Conservation (phyloP, 1,140 invertebrate genomes). For the Holcopasites calliopsidis region DNA sequence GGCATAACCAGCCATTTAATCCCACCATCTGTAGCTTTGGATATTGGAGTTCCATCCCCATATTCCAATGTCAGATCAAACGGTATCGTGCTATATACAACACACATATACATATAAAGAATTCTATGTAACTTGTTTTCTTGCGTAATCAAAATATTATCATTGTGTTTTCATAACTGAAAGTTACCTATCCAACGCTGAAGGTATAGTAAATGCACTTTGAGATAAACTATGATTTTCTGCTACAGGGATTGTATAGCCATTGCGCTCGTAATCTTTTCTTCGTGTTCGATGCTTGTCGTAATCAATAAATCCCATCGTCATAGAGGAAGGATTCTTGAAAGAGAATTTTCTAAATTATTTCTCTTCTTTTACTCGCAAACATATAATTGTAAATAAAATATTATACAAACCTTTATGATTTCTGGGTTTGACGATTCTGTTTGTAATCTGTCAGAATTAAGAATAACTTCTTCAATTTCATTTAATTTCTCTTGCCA, state of each 20-base stretch:
- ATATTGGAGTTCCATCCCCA: conserved; percentile 52
- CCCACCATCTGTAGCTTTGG: conserved; percentile 69
- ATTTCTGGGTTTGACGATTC: conserved; percentile 6
- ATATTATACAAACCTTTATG: conserved; percentile 18
- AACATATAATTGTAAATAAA: neutral
- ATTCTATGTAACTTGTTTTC: conserved; percentile 1
- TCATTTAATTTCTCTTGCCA: conserved; percentile 67
- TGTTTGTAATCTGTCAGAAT: conserved; percentile 19
- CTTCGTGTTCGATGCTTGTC: conserved; percentile 8
- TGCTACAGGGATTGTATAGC: neutral
- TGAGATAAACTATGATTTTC: conserved; percentile 5
- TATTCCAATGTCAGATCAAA: conserved; percentile 60
- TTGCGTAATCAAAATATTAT: conserved; percentile 1
- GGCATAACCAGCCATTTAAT: conserved; percentile 80
- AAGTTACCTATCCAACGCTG: conserved; percentile 55
- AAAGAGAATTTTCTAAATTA: conserved; percentile 1
- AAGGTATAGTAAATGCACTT: conserved; percentile 21
- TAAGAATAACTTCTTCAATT: conserved; percentile 61
- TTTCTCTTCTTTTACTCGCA: neutral
- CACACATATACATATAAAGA: too few species aligned
- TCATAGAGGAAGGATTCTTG: conserved; percentile 15
- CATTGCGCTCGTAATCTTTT: conserved; percentile 21
- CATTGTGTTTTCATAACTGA: neutral
- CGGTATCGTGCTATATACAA: conserved; percentile 63
- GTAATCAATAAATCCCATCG: conserved; percentile 21